phyloP scores from a whole-genome alignment of 2,797 vertebrate genomes.

The Cuniculus paca region DNA sequence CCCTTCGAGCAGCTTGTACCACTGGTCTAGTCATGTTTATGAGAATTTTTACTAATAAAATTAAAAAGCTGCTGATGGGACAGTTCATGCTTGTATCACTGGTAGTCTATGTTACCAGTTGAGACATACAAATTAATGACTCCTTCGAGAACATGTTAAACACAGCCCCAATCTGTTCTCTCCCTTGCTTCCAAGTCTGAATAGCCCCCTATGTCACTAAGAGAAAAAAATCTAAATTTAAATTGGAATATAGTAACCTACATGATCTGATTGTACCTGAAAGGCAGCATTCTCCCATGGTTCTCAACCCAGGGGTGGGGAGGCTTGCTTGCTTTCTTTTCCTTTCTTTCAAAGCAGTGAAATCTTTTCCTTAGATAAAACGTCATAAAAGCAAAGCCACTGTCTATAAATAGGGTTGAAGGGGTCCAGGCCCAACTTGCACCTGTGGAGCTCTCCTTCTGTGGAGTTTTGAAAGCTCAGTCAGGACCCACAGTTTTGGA shows the following conservation, averaged over 20 bases:
- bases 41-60: not conserved
- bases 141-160: not conserved
- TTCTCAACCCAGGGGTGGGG: not conserved
- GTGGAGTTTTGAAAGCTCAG: slow-evolving; percentile 34
- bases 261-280: not conserved
- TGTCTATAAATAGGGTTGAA: not conserved
- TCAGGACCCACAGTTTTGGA: not conserved
- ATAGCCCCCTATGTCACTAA: not conserved
- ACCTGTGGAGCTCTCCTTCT: not conserved
- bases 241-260: slow-evolving; percentile 22
- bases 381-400: not conserved
- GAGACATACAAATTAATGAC: not conserved
- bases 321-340: not conserved
- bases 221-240: not conserved
- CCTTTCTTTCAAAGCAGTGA: not conserved
- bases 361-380: slow-evolving; percentile 4
- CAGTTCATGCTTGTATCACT: not conserved
- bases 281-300: not conserved
- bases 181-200: slow-evolving; percentile 42
- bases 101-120: not conserved
- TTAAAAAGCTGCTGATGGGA: not conserved
- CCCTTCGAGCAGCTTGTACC: not conserved
- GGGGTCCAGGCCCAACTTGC: not conserved
- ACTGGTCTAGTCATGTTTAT: not conserved
- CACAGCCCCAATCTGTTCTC: not conserved